Percentiles rank a stretch among this genome's conserved stretches.
Evolutionary conservation across 1,140 invertebrate species (phyloP).

Genomic region (Mya arenaria): DNA sequence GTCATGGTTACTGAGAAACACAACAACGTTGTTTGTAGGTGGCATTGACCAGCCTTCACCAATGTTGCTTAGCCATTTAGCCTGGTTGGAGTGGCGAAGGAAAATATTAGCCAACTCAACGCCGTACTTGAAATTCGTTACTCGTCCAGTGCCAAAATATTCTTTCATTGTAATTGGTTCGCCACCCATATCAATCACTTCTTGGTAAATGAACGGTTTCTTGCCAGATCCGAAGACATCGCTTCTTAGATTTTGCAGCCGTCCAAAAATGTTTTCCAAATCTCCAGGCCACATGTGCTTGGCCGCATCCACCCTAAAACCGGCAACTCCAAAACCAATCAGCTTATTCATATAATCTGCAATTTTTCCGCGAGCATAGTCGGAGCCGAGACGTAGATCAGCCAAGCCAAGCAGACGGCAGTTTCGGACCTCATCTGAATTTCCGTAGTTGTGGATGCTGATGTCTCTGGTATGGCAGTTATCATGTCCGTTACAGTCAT

Average conservation of each 20-base stretch:
- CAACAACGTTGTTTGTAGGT: constrained; percentile 76
- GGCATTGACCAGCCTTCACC: constrained; percentile 78
- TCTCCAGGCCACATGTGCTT: constrained; percentile 80
- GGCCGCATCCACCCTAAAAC: constrained; percentile 80
- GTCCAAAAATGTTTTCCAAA: constrained; percentile 81
- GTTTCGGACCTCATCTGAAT: constrained; percentile 83
- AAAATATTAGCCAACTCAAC: constrained; percentile 76
- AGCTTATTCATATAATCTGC: constrained; percentile 78
- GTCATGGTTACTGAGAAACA: constrained; percentile 83
- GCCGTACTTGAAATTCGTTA: constrained; percentile 91
- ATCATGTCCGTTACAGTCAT: constrained; percentile 77
- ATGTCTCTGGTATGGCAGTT: constrained; percentile 75
- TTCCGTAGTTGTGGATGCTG: constrained; percentile 79
- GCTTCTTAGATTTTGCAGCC: constrained; percentile 81
- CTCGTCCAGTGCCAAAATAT: constrained; percentile 83
- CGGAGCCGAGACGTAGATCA: constrained; percentile 87
- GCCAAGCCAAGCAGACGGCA: constrained; percentile 88
- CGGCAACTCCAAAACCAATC: constrained; percentile 90
- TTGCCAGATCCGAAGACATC: constrained; percentile 52
- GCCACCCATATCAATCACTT: constrained; percentile 90
- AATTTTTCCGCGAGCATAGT: constrained; percentile 86
- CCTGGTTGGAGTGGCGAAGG: constrained; percentile 60
- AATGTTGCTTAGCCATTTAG: constrained; percentile 75
- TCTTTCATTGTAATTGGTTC: constrained; percentile 85
- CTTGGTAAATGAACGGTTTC: constrained; percentile 85